A percentile compares a stretch with the other conserved stretches of the same genome.
These are phyloP conservation scores for Calephelis perditalis DNA, from an alignment of 2,888 invertebrate species.

Conservation along the genomic window DNA sequence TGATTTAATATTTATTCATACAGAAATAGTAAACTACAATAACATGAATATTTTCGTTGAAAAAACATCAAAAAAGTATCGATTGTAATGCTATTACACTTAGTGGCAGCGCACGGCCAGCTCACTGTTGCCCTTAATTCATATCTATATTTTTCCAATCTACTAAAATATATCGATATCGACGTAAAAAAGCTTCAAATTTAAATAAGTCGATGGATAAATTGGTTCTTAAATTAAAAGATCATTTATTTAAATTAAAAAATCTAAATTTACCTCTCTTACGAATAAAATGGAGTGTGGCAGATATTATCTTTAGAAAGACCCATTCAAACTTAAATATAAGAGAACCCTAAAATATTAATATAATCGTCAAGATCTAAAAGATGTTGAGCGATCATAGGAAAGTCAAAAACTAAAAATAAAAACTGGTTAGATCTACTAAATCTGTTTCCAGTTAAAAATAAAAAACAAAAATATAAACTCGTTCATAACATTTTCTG, in stretches of 20 bases:
- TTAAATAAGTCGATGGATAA: slow-evolving; percentile 45
- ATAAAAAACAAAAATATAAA: too few relatives aligned
- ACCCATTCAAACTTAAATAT: not conserved
- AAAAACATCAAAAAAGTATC: slow-evolving; percentile 72
- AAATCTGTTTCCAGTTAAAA: too few relatives aligned
- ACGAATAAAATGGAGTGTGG: slow-evolving; percentile 50
- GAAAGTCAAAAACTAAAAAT: too few relatives aligned
- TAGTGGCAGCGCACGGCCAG: slow-evolving; percentile 27
- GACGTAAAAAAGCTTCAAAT: slow-evolving; percentile 59
- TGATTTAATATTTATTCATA: slow-evolving; percentile 72
- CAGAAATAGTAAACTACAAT: slow-evolving; percentile 66
- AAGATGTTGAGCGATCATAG: too few relatives aligned
- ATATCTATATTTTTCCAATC: slow-evolving; percentile 50
- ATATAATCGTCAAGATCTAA: not conserved
- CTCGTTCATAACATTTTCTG: too few relatives aligned
- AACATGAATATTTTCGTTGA: slow-evolving; percentile 71
- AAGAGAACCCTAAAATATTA: slow-evolving; percentile 16
- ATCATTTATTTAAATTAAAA: slow-evolving; percentile 55
- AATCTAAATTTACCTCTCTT: slow-evolving; percentile 58
- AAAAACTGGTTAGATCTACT: too few relatives aligned
- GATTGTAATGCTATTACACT: slow-evolving; percentile 56
- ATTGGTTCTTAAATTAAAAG: slow-evolving; percentile 62
- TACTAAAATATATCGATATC: slow-evolving; percentile 60
- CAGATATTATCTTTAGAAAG: slow-evolving; percentile 33
- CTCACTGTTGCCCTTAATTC: slow-evolving; percentile 61